Conservation (phyloP, 2,888 invertebrate genomes). For the Actias luna region DNA sequence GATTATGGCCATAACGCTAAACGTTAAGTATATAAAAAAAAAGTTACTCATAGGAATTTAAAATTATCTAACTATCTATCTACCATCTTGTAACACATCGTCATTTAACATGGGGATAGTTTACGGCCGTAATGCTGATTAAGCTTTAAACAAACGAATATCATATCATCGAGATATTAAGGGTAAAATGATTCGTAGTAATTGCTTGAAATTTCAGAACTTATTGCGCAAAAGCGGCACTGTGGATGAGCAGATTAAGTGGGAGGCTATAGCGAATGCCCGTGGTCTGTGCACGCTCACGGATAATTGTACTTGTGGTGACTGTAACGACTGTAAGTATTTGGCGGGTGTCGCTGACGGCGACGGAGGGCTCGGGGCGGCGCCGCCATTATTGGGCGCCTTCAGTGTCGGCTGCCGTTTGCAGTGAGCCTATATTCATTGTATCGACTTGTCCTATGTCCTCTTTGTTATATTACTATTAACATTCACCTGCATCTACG, state of each 20-base stretch:
- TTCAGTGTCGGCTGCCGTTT: conserved; percentile 62
- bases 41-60: no score
- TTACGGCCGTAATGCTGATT: no score
- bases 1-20: no score
- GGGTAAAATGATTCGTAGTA: no score
- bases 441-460: not conserved
- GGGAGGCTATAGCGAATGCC: conserved; percentile 74
- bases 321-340: conserved; percentile 58
- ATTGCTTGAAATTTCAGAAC: conserved; percentile 46
- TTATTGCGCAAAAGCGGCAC: conserved; percentile 61
- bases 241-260: conserved; percentile 68
- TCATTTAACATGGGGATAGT: no score
- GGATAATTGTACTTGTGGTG: conserved; percentile 62
- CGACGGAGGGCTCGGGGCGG: conserved; percentile 65
- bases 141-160: no score
- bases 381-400: conserved; percentile 63
- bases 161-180: no score
- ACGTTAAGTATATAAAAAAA: no score
- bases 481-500: no score
- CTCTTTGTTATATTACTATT: not conserved
- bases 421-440: conserved; percentile 39
- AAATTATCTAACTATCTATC: no score
- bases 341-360: conserved; percentile 60
- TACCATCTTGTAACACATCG: no score
- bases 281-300: conserved; percentile 70